Conservation (phyloP, 2,113 vertebrate genomes). For the Neodon shergylaensis region DNA sequence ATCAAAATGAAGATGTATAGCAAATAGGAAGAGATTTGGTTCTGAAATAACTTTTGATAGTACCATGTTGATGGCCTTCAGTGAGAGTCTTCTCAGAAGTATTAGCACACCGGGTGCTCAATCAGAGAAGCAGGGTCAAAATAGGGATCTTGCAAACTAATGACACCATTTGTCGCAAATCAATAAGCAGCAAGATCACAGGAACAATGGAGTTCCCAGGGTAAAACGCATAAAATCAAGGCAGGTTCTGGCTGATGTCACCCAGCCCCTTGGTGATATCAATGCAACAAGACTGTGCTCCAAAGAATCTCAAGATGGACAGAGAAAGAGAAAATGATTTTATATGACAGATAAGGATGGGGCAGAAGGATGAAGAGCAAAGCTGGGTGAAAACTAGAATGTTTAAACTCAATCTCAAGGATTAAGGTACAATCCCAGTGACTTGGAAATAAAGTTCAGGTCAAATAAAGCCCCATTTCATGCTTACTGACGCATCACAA, state of each 20-base stretch:
- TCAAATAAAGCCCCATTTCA: not conserved
- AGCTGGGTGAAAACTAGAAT: not conserved
- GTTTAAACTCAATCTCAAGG: not conserved
- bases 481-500: not conserved
- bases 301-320: not conserved
- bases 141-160: not conserved
- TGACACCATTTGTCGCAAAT: not conserved
- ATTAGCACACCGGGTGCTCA: not conserved
- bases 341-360: not conserved
- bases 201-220: not conserved
- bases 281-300: not conserved
- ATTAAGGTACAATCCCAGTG: not conserved
- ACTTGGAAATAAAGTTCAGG: not conserved
- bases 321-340: not conserved
- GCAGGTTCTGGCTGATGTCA: not conserved
- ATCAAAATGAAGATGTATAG: slow-evolving; percentile 50
- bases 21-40: slow-evolving; percentile 41
- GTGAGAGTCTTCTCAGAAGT: slow-evolving; percentile 2
- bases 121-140: not conserved
- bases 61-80: not conserved
- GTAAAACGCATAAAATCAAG: slow-evolving; percentile 34
- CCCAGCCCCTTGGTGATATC: not conserved
- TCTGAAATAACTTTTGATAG: slow-evolving; percentile 47
- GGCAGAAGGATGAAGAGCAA: not conserved
- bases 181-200: not conserved